Evolutionary conservation across 2,888 invertebrate species (phyloP).

Genomic region (Heliconius ethilla): DNA sequence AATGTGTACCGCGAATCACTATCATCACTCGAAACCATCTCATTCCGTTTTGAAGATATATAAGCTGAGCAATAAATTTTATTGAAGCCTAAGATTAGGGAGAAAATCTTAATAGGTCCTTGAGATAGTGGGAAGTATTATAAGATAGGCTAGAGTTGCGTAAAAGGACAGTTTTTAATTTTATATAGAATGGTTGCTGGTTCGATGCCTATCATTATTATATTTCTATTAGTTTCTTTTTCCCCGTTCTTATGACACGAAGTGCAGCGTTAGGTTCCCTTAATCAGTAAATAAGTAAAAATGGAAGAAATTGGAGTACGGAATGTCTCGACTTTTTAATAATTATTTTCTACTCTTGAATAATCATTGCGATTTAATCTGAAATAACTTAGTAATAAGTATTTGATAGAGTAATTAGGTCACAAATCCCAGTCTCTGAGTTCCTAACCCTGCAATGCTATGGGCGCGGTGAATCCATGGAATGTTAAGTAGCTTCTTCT

Average conservation of each 20-base stretch:
- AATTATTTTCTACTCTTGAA: no score
- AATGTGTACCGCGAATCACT: slow-evolving; percentile 36
- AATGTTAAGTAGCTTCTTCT: no score
- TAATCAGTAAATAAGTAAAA: neutral
- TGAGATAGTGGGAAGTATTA: slow-evolving; percentile 31
- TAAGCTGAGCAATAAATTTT: slow-evolving; percentile 47
- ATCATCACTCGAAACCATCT: slow-evolving; percentile 38
- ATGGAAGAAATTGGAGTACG: neutral
- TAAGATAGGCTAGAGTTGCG: neutral
- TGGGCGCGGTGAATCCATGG: no score
- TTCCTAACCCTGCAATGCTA: no score
- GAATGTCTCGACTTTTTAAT: neutral
- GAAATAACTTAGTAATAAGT: no score
- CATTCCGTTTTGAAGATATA: slow-evolving; percentile 44
- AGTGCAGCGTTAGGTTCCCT: no score
- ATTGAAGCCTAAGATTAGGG: slow-evolving; percentile 41
- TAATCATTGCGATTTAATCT: no score
- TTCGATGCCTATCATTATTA: neutral
- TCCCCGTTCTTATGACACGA: no score
- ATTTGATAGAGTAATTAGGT: no score
- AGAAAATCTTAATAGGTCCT: slow-evolving; percentile 43
- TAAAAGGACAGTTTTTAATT: neutral
- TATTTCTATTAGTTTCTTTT: neutral
- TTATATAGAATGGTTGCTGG: neutral
- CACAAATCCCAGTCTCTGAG: no score